Percentiles rank a stretch among this genome's conserved stretches.
These are phyloP conservation scores for Cinclus cinclus DNA, from an alignment of 2,113 vertebrate genomes.

Conservation along the genomic window DNA sequence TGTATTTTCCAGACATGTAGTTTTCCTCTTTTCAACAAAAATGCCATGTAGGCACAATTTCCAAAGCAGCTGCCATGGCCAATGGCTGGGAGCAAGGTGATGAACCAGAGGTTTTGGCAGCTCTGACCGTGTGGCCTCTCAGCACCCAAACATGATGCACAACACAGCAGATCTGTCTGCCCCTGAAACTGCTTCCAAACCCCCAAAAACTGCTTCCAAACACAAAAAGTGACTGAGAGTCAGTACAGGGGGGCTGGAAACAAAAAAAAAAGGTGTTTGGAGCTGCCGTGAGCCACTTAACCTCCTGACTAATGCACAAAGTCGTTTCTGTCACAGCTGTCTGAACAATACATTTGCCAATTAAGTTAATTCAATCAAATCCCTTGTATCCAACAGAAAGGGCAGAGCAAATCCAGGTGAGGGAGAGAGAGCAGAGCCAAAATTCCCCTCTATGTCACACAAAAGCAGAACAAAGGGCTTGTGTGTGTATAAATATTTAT, in stretches of 20 bases:
- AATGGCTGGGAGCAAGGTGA: background rate
- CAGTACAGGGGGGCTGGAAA: background rate
- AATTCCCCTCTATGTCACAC: background rate
- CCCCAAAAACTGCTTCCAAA: background rate
- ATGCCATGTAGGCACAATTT: background rate
- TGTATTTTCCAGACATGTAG: background rate
- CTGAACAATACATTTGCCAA: constrained; percentile 61
- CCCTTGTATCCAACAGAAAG: constrained; percentile 49
- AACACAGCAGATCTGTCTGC: background rate
- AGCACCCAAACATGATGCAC: fast-evolving
- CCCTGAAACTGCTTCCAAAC: background rate
- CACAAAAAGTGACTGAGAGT: background rate
- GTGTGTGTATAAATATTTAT: constrained; percentile 20
- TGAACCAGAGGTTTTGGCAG: background rate
- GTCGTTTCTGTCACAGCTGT: constrained; percentile 56
- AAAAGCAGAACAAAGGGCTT: background rate
- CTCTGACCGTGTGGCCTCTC: background rate
- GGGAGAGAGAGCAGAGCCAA: constrained; percentile 31
- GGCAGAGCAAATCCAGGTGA: constrained; percentile 62
- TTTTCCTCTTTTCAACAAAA: background rate
- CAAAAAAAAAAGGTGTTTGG: background rate
- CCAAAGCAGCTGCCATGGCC: background rate
- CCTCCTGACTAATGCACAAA: constrained; percentile 26
- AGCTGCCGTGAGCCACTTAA: constrained; percentile 49
- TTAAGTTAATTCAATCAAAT: constrained; percentile 68